Percentiles rank a stretch among this genome's conserved stretches.
These are phyloP conservation scores for Mesaphorura yosii DNA, from an alignment of 1,140 invertebrate genomes.

Conservation along the genomic window DNA sequence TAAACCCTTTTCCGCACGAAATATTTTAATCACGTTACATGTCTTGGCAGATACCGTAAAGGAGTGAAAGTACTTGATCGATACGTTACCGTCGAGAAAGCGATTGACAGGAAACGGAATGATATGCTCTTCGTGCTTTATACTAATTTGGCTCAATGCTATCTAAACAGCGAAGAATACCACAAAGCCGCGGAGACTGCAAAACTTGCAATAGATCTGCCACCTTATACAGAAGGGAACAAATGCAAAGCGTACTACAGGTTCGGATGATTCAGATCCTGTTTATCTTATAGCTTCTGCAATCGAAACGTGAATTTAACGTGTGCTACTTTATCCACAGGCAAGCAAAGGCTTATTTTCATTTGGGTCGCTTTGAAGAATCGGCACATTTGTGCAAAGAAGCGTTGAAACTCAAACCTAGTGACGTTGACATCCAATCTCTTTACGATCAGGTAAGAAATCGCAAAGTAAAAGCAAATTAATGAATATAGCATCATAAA, in stretches of 20 bases:
- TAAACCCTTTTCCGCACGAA: too few species aligned
- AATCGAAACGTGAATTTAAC: neutral
- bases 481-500: too few species aligned
- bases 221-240: neutral
- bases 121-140: constrained; percentile 32
- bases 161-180: constrained; percentile 44
- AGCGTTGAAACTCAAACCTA: too few species aligned
- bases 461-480: too few species aligned
- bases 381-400: too few species aligned
- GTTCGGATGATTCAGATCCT: constrained; percentile 46
- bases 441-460: too few species aligned
- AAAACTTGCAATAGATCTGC: constrained; percentile 35
- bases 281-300: constrained; percentile 36
- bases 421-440: too few species aligned
- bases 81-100: constrained; percentile 45
- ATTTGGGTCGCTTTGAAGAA: constrained; percentile 41
- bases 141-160: constrained; percentile 57
- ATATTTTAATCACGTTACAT: too few species aligned
- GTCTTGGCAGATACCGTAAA: constrained; percentile 44
- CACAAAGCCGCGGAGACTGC: constrained; percentile 36
- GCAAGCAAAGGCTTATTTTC: constrained; percentile 59
- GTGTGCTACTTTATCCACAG: constrained; percentile 48
- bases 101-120: constrained; percentile 49
- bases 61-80: constrained; percentile 42
- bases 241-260: constrained; percentile 46